Conservation (phyloP, 2,888 invertebrate genomes). For the Notocelia uddmanniana region DNA sequence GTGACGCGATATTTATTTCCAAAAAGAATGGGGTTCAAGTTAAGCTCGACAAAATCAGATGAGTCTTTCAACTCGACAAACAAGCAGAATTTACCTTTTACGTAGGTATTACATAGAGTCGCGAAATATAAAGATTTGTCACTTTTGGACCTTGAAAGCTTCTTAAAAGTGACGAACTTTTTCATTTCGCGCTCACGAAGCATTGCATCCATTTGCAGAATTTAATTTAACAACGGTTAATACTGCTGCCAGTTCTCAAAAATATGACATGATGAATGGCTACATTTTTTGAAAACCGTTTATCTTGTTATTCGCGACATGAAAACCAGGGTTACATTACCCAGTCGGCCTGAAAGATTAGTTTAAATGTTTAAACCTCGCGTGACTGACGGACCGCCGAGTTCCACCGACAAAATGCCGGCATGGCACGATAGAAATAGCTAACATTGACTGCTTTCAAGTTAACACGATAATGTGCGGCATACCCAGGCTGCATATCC, state of each 20-base stretch:
- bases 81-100: background rate
- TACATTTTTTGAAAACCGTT: conserved; percentile 31
- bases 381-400: conserved; percentile 54
- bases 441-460: conserved; percentile 44
- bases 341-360: conserved; percentile 34
- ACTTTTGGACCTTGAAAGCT: no score
- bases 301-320: conserved; percentile 39
- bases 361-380: conserved; percentile 46
- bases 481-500: background rate
- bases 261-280: conserved; percentile 22
- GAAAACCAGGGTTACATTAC: conserved; percentile 41
- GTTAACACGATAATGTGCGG: conserved; percentile 19
- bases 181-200: no score
- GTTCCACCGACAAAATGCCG: conserved; percentile 53
- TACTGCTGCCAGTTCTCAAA: conserved; percentile 23
- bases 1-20: background rate
- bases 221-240: background rate
- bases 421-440: conserved; percentile 45
- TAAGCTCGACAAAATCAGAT: background rate
- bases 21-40: background rate
- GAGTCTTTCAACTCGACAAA: conserved; percentile 7
- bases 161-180: no score
- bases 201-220: background rate
- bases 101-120: no score
- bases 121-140: no score